Percentiles rank a stretch among this genome's conserved stretches.
Evolutionary conservation across 2,888 invertebrate genomes (phyloP).

Genomic region (Mythimna vitellina): DNA sequence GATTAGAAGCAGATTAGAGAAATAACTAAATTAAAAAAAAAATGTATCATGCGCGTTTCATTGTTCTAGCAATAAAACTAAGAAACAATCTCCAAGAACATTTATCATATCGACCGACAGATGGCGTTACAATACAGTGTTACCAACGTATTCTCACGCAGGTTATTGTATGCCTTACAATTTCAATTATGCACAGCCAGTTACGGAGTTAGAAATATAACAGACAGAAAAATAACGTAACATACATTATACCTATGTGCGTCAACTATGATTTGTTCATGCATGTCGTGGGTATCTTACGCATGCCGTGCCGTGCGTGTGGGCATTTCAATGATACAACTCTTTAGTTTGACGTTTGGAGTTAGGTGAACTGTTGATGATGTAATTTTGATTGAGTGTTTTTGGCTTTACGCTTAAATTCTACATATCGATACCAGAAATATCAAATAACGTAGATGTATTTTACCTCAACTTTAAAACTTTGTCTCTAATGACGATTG

Average conservation of each 20-base stretch:
- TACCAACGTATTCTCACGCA: slow-evolving; percentile 31
- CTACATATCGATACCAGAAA: too few species aligned
- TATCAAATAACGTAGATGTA: too few species aligned
- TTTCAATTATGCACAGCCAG: slow-evolving; percentile 30
- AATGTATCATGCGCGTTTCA: not conserved
- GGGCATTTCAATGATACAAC: slow-evolving; percentile 31
- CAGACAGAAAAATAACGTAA: slow-evolving; percentile 51
- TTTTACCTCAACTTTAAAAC: too few species aligned
- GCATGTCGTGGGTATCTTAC: slow-evolving; percentile 36
- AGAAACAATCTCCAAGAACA: not conserved
- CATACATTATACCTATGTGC: not conserved
- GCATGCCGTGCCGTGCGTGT: slow-evolving; percentile 32
- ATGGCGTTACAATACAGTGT: slow-evolving; percentile 31
- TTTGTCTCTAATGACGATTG: too few species aligned
- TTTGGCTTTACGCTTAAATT: not conserved
- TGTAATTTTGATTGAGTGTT: slow-evolving; percentile 4
- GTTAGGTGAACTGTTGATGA: slow-evolving; percentile 20
- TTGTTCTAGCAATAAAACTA: slow-evolving; percentile 1
- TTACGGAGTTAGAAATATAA: slow-evolving; percentile 45
- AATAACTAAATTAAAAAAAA: not conserved
- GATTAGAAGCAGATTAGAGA: not conserved
- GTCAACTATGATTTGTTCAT: slow-evolving; percentile 42
- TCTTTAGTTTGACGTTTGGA: slow-evolving; percentile 22
- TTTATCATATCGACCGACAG: slow-evolving; percentile 27
- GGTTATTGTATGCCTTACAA: slow-evolving; percentile 24